Conservation (phyloP, 2,888 invertebrate genomes). For the Phyllotreta cruciferae region DNA sequence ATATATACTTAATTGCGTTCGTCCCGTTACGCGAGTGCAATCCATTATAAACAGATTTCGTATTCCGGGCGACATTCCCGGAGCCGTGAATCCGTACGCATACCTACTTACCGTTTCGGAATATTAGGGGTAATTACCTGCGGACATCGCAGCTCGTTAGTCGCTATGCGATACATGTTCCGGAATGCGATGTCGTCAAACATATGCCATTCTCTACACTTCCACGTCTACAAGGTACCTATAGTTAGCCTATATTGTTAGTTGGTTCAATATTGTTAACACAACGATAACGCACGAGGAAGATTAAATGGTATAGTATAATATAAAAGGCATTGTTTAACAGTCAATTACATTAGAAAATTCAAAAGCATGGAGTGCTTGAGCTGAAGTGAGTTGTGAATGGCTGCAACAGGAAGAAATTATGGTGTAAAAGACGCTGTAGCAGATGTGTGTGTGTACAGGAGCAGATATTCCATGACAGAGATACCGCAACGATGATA, state of each 20-base stretch:
- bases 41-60: neutral
- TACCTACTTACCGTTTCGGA: conserved; percentile 33
- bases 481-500: conserved; percentile 32
- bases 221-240: neutral
- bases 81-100: conserved; percentile 25
- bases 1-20: neutral
- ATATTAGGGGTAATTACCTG: conserved; percentile 49
- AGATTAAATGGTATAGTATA: too few relatives aligned
- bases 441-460: conserved; percentile 15
- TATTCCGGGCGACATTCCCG: conserved; percentile 9
- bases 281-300: neutral
- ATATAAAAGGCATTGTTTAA: too few relatives aligned
- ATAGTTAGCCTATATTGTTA: neutral
- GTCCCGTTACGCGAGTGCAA: neutral
- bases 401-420: too few relatives aligned
- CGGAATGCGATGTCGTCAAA: conserved; percentile 50
- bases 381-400: too few relatives aligned
- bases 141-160: conserved; percentile 53
- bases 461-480: conserved; percentile 24
- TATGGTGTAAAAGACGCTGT: neutral
- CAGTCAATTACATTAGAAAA: too few relatives aligned
- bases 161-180: conserved; percentile 50
- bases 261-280: neutral
- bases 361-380: too few relatives aligned
- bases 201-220: conserved; percentile 46